Base-by-base conservation (phyloP, 2,113 vertebrate genomes). In the mouse (Mus musculus) region DNA sequence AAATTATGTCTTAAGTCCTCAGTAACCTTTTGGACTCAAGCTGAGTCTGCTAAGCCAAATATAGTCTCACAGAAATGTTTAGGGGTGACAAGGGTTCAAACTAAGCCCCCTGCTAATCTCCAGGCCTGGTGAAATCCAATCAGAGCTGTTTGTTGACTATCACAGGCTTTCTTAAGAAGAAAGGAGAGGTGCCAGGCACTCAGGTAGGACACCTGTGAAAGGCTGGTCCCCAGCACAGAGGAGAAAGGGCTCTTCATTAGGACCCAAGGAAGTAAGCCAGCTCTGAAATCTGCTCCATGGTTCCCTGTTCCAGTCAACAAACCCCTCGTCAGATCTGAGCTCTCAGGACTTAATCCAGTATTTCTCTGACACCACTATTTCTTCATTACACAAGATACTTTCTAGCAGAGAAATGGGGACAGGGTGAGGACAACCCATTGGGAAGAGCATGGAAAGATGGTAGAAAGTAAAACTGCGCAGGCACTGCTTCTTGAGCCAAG, bases 51-150 rank as follows among this genome's bases (percentile, higher is more conserved):
- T 63, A n/a, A 52, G 52, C 56, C 46, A 22, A 78, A 22, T 28
- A 26, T 9, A 20, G 73, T 52, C 11, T 65, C 26, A 24, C 7
- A 54, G 59, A 88, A 59, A 85, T 36, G 61, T 46, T 13, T 33
- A 13, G 4, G 3, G 39, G 42, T 30, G 42, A 65, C 17, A 61
- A 56, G 33, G 59, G 33, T 24, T 80, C 7, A 16, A 42, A n/a
- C 54, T 17, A 63, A 72, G 36, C 1, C 0, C 36, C 2, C 2
- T 63, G 71, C 36, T 3, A 6, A 52, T 46, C 0, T 36, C 16
- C 8, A 59, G 72, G 49, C 63, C 39, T 59, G n/a, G 20, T 54
- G 6, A 81, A 54, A 65, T 30, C 5, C 33, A 56, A 54, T 39
- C 26, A n/a, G 3, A 14, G 42, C 52, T 3, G 3, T 11, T 42